A percentile compares a stretch with the other conserved stretches of the same genome.
Evolutionary conservation across 1,140 invertebrate species (phyloP).

Genomic region (Procambarus clarkii): DNA sequence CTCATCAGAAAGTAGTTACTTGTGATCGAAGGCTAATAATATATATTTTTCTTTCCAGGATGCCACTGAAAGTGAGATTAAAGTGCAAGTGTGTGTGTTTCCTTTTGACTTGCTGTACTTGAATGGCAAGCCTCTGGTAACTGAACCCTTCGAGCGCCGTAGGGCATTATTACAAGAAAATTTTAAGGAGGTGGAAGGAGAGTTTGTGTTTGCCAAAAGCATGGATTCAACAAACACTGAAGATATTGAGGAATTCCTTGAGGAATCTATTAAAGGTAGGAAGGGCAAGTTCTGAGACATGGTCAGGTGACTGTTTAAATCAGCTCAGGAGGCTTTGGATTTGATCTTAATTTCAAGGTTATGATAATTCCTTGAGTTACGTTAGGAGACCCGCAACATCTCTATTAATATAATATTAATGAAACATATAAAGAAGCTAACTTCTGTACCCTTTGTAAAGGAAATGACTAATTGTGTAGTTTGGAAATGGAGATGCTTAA

Average conservation of each 20-base stretch:
- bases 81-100: constrained; percentile 98
- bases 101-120: constrained; percentile 98
- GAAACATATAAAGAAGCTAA: no score
- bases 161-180: constrained; percentile 85
- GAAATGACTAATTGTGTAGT: no score
- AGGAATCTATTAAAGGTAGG: constrained; percentile 93
- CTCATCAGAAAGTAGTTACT: no score
- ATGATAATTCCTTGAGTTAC: no score
- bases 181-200: constrained; percentile 86
- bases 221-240: constrained; percentile 92
- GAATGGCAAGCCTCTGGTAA: constrained; percentile 92
- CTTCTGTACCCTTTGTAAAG: no score
- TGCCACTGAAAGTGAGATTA: constrained; percentile 91
- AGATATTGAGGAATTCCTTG: constrained; percentile 95
- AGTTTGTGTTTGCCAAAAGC: constrained; percentile 92
- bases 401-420: no score
- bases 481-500: no score
- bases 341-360: no score
- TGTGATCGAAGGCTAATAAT: not conserved
- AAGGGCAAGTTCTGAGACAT: not conserved
- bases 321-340: no score
- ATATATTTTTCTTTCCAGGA: constrained; percentile 80
- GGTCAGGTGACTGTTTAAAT: no score
- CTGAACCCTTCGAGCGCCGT: constrained; percentile 85
- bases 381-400: no score